Base-by-base conservation (phyloP, 2,797 vertebrate species). In the Pelodytes ibericus region DNA sequence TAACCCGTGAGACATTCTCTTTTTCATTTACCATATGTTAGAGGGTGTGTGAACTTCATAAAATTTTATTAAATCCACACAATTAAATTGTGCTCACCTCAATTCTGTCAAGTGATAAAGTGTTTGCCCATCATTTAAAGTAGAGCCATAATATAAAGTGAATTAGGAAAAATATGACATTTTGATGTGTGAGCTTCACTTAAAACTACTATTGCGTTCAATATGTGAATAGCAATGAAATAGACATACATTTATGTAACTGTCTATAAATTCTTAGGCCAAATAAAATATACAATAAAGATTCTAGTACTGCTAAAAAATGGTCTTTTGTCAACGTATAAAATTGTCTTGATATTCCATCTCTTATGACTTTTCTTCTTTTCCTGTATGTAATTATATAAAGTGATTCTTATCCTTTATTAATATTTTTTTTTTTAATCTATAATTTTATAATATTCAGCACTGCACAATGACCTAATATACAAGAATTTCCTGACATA, bases 21-120 rank as follows among this genome's bases (percentile, higher is more conserved):
- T 49, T 71, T 3, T 61, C 25, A 47, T 47, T 71, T 71, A 29
- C 69, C 3, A 16, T 49, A 33, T 31, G 27, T 57, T 61, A 44
- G 61, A 61, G 33, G 68, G 39, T 47, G 44, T 61, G 39, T 71
- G 33, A 71, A 61, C 57, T 47, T 71, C 44, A 61, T 60, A 71
- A 61, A 58, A 71, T 49, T 24, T 47, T 71, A 61, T 71, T 60
- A 24, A 61, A 61, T 71, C n/a, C 47, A 1, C 11, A 16, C 69
- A 49, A 71, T 61, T 71, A 71, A 60, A 61, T 18, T 2, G 20
- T 31, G 20, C 27, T 41, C 41, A 58, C 31, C 58, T 70, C 51
- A 61, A 24, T 5, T 49, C 5, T 47, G 61, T 15, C 58, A 60
- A 15, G 39, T 61, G 27, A 71, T 71, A 71, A 61, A 61, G 16